These are phyloP conservation scores for Micrasema minimum DNA, from an alignment of 1,140 invertebrate genomes.

Conservation along the genomic window DNA sequence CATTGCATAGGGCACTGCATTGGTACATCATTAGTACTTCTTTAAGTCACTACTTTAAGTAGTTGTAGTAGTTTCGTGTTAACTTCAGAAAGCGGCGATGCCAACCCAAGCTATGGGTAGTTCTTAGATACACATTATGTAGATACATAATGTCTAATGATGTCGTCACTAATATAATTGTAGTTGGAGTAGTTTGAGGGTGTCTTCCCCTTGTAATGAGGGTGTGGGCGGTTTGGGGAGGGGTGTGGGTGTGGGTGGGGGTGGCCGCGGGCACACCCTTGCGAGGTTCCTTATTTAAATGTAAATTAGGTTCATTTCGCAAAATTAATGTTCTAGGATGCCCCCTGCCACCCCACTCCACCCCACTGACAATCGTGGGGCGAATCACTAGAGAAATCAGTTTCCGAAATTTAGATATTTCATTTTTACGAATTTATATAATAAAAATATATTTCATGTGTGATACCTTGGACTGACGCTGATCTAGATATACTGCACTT, in stretches of 20 bases:
- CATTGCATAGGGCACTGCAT: too few species aligned
- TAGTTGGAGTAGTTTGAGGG: slow-evolving; percentile 19
- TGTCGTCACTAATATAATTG: slow-evolving; percentile 34
- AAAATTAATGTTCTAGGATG: slow-evolving; percentile 80
- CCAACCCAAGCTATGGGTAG: too few species aligned
- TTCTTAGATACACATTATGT: too few species aligned
- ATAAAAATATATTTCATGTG: too few species aligned
- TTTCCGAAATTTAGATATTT: not conserved
- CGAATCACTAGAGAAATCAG: slow-evolving; percentile 11
- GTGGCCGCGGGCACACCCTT: slow-evolving; percentile 59
- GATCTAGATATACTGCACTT: too few species aligned
- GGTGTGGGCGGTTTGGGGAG: too few species aligned
- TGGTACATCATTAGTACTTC: too few species aligned
- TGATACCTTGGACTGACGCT: too few species aligned
- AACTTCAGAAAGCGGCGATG: too few species aligned
- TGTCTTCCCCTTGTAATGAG: slow-evolving; percentile 26
- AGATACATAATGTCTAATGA: slow-evolving; percentile 11
- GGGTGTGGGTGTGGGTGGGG: slow-evolving; percentile 46
- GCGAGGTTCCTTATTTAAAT: slow-evolving; percentile 83
- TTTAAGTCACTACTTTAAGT: too few species aligned
- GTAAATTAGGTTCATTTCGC: slow-evolving; percentile 88
- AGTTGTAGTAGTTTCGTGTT: too few species aligned
- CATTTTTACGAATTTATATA: too few species aligned
- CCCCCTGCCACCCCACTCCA: slow-evolving; percentile 55
- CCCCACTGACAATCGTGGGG: slow-evolving; percentile 20